These are phyloP conservation scores for Crambe crambe DNA, from an alignment of 37 sponge, comb jelly and placozoan genomes.

Conservation along the genomic window DNA sequence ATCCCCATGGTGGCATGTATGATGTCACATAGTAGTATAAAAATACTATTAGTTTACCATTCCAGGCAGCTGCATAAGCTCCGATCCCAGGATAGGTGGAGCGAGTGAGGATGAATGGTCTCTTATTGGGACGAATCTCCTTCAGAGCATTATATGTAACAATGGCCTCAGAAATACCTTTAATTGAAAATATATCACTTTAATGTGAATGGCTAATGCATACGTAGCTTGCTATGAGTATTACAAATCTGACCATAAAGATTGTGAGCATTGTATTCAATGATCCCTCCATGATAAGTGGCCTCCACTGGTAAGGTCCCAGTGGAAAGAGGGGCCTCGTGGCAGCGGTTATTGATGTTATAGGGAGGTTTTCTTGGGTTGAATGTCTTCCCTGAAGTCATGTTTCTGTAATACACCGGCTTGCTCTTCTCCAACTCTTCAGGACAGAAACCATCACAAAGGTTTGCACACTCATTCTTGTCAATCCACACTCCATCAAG, in stretches of 20 bases:
- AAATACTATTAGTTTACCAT: no score
- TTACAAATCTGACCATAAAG: slow-evolving; percentile 63
- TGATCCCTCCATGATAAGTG: slow-evolving; percentile 59
- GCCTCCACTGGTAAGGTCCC: slow-evolving; percentile 83
- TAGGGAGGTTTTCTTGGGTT: slow-evolving; percentile 72
- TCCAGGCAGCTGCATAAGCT: slow-evolving; percentile 82
- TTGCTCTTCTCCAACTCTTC: neutral
- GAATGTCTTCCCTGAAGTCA: slow-evolving; percentile 15
- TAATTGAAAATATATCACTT: no score
- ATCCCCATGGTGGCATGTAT: no score
- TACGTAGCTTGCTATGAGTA: neutral
- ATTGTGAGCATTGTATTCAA: slow-evolving; percentile 88
- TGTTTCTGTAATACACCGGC: no score
- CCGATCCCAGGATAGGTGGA: slow-evolving; percentile 91
- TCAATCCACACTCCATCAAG: slow-evolving; percentile 98
- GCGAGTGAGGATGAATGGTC: slow-evolving; percentile 78
- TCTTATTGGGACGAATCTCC: slow-evolving; percentile 22
- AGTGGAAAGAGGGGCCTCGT: slow-evolving; percentile 69
- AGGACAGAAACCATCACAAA: slow-evolving; percentile 84
- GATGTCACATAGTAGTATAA: no score
- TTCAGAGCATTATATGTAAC: slow-evolving; percentile 76
- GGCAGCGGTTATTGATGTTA: slow-evolving; percentile 63
- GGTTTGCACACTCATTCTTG: slow-evolving; percentile 97
- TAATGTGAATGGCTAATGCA: no score
- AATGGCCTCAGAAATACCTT: slow-evolving; percentile 81